Conservation (phyloP, 2,113 vertebrate species). For the Xiphophorus couchianus region DNA sequence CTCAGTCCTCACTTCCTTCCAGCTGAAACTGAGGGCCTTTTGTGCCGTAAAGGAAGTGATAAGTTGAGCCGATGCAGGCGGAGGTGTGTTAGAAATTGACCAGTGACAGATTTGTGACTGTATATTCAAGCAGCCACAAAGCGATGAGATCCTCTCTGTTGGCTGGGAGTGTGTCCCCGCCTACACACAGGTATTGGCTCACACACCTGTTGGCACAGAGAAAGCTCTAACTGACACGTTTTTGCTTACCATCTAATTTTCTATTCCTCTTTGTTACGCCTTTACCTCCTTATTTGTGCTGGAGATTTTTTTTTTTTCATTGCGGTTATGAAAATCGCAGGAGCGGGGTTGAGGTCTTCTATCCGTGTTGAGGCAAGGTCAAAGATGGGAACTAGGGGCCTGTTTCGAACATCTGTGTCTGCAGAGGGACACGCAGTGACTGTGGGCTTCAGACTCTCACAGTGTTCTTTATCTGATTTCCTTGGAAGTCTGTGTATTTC, state of each 20-base stretch:
- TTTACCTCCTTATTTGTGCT: constrained; percentile 1
- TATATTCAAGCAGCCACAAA: constrained; percentile 13
- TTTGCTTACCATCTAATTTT: not conserved
- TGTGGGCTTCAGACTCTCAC: constrained; percentile 58
- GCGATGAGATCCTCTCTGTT: constrained; percentile 12
- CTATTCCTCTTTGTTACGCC: not conserved
- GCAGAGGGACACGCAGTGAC: constrained; percentile 50
- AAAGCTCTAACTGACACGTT: constrained; percentile 14
- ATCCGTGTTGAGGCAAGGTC: constrained; percentile 42
- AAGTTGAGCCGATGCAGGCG: constrained; percentile 46
- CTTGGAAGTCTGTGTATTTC: constrained; percentile 65
- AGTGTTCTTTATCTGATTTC: constrained; percentile 50
- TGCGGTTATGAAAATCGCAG: constrained; percentile 41
- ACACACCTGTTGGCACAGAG: constrained; percentile 21
- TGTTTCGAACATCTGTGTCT: constrained; percentile 64
- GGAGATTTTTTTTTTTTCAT: constrained; percentile 1
- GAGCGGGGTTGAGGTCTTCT: constrained; percentile 49
- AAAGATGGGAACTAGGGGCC: constrained; percentile 53
- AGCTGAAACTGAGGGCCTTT: constrained; percentile 36
- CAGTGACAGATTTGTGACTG: constrained; percentile 71
- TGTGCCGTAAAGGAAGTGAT: constrained; percentile 49
- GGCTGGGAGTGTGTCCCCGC: constrained; percentile 21
- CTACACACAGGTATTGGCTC: constrained; percentile 29
- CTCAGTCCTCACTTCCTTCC: constrained; percentile 15
- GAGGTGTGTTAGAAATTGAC: constrained; percentile 52